A percentile compares a stretch with the other conserved stretches of the same genome.
Conservation (phyloP, 2,888 invertebrate species). For the Xylota sylvarum region DNA sequence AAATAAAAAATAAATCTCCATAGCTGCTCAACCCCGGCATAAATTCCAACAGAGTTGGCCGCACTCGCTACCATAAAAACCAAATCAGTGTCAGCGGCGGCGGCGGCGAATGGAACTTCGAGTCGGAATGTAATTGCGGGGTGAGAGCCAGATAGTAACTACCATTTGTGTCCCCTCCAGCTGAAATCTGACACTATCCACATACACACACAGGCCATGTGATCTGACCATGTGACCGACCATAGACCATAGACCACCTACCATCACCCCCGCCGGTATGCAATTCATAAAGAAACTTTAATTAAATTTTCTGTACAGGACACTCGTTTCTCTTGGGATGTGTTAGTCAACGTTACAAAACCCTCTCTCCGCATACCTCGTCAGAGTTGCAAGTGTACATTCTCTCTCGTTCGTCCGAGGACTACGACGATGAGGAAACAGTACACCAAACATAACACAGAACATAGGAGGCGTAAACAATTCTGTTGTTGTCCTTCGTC, state of each 20-base stretch:
- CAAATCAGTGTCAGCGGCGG: slow-evolving; percentile 68
- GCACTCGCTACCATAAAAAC: slow-evolving; percentile 58
- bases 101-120: slow-evolving; percentile 24
- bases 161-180: slow-evolving; percentile 35
- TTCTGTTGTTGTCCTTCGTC: slow-evolving; percentile 60
- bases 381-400: slow-evolving; percentile 59
- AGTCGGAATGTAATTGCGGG: slow-evolving; percentile 22
- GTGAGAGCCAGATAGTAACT: slow-evolving; percentile 18
- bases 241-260: slow-evolving; percentile 1
- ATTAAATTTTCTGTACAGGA: slow-evolving; percentile 80
- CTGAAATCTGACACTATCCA: slow-evolving; percentile 69
- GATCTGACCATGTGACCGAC: slow-evolving; percentile 70
- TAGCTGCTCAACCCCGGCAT: slow-evolving; percentile 33
- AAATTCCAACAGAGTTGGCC: slow-evolving; percentile 54
- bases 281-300: slow-evolving; percentile 78
- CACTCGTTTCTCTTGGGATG: slow-evolving; percentile 70
- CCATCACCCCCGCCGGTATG: slow-evolving; percentile 25
- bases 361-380: slow-evolving; percentile 56
- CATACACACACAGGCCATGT: slow-evolving; percentile 33
- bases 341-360: slow-evolving; percentile 69
- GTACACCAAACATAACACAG: slow-evolving; percentile 49
- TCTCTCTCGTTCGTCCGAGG: neutral
- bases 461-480: slow-evolving; percentile 70
- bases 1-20: slow-evolving; percentile 15
- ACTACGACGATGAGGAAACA: slow-evolving; percentile 33